These are phyloP conservation scores for Elgaria multicarinata DNA, from an alignment of 2,113 vertebrate genomes.

Conservation along the genomic window DNA sequence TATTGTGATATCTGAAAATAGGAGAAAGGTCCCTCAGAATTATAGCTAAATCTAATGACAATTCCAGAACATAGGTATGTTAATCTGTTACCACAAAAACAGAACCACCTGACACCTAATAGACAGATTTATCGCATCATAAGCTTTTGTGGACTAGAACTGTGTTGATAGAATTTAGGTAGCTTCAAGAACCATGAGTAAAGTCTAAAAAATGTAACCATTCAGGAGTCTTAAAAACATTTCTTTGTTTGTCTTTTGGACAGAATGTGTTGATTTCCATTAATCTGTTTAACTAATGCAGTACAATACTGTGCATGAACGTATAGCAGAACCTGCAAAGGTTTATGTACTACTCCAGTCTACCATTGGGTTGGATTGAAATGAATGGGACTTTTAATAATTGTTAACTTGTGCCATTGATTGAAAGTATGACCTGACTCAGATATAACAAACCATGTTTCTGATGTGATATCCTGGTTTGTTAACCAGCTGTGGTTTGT, in stretches of 20 bases:
- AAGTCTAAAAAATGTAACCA: conserved; percentile 17
- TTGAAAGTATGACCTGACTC: not conserved
- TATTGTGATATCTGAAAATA: not conserved
- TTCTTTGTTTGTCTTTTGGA: not conserved
- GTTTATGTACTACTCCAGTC: not conserved
- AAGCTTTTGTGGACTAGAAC: not conserved
- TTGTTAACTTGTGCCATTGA: too few relatives aligned
- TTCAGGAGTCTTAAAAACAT: not conserved
- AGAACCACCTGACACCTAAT: not conserved
- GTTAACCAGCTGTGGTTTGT: not conserved
- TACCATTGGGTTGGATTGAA: not conserved
- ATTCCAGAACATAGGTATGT: not conserved
- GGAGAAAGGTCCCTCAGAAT: conserved; percentile 7
- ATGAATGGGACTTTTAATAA: too few relatives aligned
- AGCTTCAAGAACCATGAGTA: conserved; percentile 30
- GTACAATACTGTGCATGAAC: conserved; percentile 18
- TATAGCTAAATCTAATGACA: not conserved
- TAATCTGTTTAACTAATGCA: conserved; percentile 21
- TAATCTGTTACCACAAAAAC: not conserved
- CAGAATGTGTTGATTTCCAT: conserved; percentile 19
- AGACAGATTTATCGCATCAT: not conserved
- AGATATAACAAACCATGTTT: not conserved
- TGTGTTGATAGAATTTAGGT: not conserved
- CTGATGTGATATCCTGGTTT: not conserved
- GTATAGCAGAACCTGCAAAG: not conserved